Percentiles rank a stretch among this genome's conserved stretches.
Evolutionary conservation across 1,140 invertebrate species (phyloP).

Genomic region (Lucilia cuprina): DNA sequence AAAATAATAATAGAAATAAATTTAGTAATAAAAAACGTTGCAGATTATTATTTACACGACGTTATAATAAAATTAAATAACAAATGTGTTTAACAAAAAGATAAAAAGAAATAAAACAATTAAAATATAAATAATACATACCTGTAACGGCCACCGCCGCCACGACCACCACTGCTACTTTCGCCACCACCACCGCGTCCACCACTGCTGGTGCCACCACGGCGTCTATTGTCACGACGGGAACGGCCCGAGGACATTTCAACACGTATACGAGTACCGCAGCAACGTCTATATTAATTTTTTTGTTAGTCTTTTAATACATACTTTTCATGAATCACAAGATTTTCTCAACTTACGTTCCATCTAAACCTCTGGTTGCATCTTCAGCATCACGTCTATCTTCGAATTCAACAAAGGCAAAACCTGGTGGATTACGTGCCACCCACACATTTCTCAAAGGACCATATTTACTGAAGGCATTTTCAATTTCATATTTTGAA

Average conservation of each 20-base stretch:
- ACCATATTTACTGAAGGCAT: constrained; percentile 93
- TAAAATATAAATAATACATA: constrained; percentile 44
- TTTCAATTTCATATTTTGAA: constrained; percentile 90
- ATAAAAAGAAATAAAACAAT: constrained; percentile 3
- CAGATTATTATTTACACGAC: constrained; percentile 21
- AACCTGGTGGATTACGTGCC: constrained; percentile 90
- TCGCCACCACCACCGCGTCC: constrained; percentile 48
- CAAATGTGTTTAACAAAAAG: constrained; percentile 13
- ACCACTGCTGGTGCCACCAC: constrained; percentile 62
- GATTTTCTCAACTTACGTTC: constrained; percentile 78
- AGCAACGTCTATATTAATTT: constrained; percentile 71
- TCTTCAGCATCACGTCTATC: constrained; percentile 97
- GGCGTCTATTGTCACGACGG: constrained; percentile 72
- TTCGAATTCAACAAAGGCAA: constrained; percentile 98
- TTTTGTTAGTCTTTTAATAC: not conserved
- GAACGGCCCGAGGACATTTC: constrained; percentile 89
- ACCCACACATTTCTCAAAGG: constrained; percentile 97
- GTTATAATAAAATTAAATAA: constrained; percentile 12
- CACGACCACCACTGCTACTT: constrained; percentile 45
- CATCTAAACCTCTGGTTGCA: constrained; percentile 93
- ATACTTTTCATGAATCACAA: too few species aligned
- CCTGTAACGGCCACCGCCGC: constrained; percentile 56
- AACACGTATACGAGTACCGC: constrained; percentile 82
- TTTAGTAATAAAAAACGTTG: not conserved
- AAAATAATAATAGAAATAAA: not conserved